These are phyloP conservation scores for Amphimallon solstitiale DNA, from an alignment of 2,888 invertebrate species.

Conservation along the genomic window DNA sequence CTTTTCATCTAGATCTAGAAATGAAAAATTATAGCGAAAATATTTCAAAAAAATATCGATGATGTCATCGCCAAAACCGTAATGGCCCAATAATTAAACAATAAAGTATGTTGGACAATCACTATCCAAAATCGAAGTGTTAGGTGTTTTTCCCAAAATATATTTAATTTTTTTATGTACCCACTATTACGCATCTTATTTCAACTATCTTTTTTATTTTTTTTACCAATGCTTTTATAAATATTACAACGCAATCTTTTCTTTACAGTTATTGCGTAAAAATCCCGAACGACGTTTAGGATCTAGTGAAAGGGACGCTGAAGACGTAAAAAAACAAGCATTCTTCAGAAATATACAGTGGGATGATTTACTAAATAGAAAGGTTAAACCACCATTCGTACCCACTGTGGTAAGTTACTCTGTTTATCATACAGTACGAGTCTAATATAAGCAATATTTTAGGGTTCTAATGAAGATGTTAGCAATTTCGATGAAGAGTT, in stretches of 20 bases:
- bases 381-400: slow-evolving; percentile 97
- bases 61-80: too few species aligned
- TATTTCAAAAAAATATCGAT: too few species aligned
- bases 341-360: slow-evolving; percentile 98
- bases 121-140: too few species aligned
- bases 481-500: slow-evolving; percentile 99
- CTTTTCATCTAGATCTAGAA: too few species aligned
- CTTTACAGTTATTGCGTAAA: slow-evolving; percentile 83
- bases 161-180: too few species aligned
- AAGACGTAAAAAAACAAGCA: slow-evolving; percentile 98
- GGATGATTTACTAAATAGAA: slow-evolving; percentile 94
- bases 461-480: slow-evolving; percentile 94
- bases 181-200: too few species aligned
- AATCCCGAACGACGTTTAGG: slow-evolving; percentile 98
- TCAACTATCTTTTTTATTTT: too few species aligned
- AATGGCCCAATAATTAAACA: too few species aligned
- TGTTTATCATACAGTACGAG: not conserved
- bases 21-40: too few species aligned
- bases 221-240: too few species aligned
- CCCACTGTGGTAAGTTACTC: slow-evolving; percentile 91
- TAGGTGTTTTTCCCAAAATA: too few species aligned
- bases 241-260: not conserved
- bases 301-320: slow-evolving; percentile 97
- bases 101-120: too few species aligned
- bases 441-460: not conserved